Base-by-base conservation (phyloP, 2,888 invertebrate genomes). In the Ecdyonurus torrentis region DNA sequence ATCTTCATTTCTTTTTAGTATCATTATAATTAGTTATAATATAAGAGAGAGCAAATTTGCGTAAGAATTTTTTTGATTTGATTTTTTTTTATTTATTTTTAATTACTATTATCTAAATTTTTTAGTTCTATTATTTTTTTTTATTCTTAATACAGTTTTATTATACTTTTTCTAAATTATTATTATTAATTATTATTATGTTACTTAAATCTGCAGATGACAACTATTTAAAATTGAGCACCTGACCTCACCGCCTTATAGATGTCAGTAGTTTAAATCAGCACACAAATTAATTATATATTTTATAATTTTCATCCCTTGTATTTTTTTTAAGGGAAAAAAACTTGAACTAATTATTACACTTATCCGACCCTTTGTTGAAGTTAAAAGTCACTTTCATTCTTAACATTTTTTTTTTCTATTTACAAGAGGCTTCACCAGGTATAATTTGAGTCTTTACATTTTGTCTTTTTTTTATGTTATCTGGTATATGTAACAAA, bases 181-280 rank as follows among this genome's bases (percentile, higher is more conserved):
- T 60, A 52, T 64, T 62, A 59, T 59, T 63, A 62, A 61, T 61
- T 53, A 55, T 55, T 61, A 55, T 61, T 61, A 55, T n/a, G 55
- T 55, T 61, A 63, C 24, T 58, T 63, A 60, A 63, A 24, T 63
- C 61, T 63, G 62, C 62, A 64, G 66, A 63, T 65, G 65, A 67
- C 66, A 66, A 67, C 66, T 67, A 67, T 66, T 63, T 61, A 67
- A 66, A 67, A 67, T 68, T 68, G 68, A 68, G 68, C 68, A 66
- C 67, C 68, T 68, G 66, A 66, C 64, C n/a, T 37, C 37, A 37
- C 37, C 15, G 37, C 37, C 5, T 65, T 67, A 60, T 65, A 64
- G 66, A 67, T 65, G 65, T 64, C 66, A 66, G 65, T 65, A 64
- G 65, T 64, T 64, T 60, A 62, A n/a, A 10, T 37, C 37, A 64